Percentiles rank a stretch among this genome's conserved stretches.
phyloP scores from a whole-genome alignment of 1,140 invertebrate genomes.

The Agrypnia vestita region DNA sequence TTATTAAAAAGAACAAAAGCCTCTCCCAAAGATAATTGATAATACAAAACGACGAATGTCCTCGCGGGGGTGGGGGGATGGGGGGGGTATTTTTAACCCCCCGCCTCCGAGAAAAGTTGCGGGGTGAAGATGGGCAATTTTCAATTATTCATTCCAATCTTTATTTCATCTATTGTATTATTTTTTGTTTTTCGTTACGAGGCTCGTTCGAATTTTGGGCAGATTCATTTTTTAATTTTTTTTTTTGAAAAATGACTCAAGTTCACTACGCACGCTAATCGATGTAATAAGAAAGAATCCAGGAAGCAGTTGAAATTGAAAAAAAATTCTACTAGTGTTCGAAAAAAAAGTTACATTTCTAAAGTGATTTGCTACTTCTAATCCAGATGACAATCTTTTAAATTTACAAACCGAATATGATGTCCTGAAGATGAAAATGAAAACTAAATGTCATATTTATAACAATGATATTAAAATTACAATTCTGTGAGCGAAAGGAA shows the following conservation, averaged over 20 bases:
- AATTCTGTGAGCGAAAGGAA: no score
- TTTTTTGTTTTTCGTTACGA: slow-evolving; percentile 56
- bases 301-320: no score
- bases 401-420: no score
- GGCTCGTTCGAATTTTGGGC: slow-evolving; percentile 13
- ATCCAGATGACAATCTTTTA: no score
- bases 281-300: no score
- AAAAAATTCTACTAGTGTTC: no score
- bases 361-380: no score
- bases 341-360: no score
- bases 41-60: slow-evolving; percentile 59
- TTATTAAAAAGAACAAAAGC: slow-evolving; percentile 61
- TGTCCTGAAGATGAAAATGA: no score
- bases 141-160: slow-evolving; percentile 62
- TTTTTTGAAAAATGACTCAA: neutral
- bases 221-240: neutral
- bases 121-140: slow-evolving; percentile 55
- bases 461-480: no score
- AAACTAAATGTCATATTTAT: no score
- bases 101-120: neutral
- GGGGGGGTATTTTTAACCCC: slow-evolving; percentile 10
- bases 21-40: slow-evolving; percentile 60
- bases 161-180: slow-evolving; percentile 61
- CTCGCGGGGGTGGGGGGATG: slow-evolving; percentile 21
- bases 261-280: no score